These are phyloP conservation scores for Anguilla anguilla DNA, from an alignment of 2,797 vertebrate genomes.

Conservation along the genomic window DNA sequence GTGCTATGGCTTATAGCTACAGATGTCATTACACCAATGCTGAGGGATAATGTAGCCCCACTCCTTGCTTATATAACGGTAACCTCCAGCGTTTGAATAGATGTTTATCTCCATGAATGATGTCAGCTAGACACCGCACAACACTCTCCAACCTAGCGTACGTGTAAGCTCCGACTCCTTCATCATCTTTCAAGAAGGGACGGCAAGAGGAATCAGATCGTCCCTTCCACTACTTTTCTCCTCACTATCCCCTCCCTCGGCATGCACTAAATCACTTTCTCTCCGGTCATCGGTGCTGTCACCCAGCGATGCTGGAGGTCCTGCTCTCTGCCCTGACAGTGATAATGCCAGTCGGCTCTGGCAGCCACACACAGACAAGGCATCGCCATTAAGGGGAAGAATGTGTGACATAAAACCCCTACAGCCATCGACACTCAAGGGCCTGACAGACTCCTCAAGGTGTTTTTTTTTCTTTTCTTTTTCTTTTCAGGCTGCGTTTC, in stretches of 20 bases:
- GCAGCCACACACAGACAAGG: not conserved
- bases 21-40: conserved; percentile 14
- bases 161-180: not conserved
- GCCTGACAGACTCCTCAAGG: conserved; percentile 14
- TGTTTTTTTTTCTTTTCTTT: conserved; percentile 8
- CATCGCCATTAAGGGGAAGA: not conserved
- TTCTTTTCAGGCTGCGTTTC: conserved; percentile 16
- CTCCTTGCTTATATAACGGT: not conserved
- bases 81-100: conserved; percentile 15
- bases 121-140: not conserved
- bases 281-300: not conserved
- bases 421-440: conserved; percentile 36
- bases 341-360: conserved; percentile 24
- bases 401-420: conserved; percentile 42
- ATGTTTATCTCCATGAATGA: conserved; percentile 11
- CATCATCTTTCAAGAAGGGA: conserved; percentile 9
- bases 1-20: not conserved
- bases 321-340: conserved; percentile 47
- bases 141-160: conserved; percentile 1
- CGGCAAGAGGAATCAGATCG: not conserved
- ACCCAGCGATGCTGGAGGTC: conserved; percentile 33
- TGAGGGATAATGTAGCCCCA: not conserved
- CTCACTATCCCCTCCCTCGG: conserved; percentile 41
- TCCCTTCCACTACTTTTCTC: conserved; percentile 31
- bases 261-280: conserved; percentile 9